Evolutionary conservation across 1,140 invertebrate species (phyloP), one percentile per base, ranked within the genome.

Genomic region (Anastrepha ludens): DNA sequence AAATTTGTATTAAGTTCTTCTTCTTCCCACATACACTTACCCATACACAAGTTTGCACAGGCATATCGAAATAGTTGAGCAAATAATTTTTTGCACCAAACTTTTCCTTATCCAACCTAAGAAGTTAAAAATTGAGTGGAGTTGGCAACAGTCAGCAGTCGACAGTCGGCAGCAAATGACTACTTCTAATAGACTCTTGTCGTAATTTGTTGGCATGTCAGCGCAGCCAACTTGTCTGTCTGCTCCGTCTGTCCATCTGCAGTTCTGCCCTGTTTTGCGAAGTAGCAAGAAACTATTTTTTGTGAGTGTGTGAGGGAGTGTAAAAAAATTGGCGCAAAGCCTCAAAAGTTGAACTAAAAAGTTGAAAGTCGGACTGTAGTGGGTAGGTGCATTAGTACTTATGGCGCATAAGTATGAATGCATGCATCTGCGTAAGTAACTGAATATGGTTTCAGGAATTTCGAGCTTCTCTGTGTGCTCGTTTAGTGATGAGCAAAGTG

Each of bases 151-250:
- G 67, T 17, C 15, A 17, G 60, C 65, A 67, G 64, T 81, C n/a
- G 44, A 47, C n/a, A 81, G 74, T 20, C 47, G 74, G 47, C 74
- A 55, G n/a, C 47, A 29, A 47, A 20, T 81, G 47, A 81, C 74
- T 81, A 20, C 74, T 20, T 2, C 74, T 55, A 81, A 81, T 81
- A 81, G 74, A 81, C 47, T 55, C 44, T 81, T 81, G 74, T 81
- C 47, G n/a, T 81, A 55, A 81, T 55, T 81, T 81, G 74, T 81
- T 81, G 9, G 74, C 74, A 81, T 81, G 74, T 55, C 17, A 81
- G 74, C 29, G 47, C n/a, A 81, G 74, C 9, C 17, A 81, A 81
- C 7, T 81, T 81, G 9, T 81, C 47, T 81, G 74, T 55, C 74
- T 81, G 29, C 15, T 15, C 74, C 29, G 17, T 81, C 4, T 55